Base-by-base conservation (phyloP, 1,140 invertebrate genomes). In the Scaptomyza hsui region DNA sequence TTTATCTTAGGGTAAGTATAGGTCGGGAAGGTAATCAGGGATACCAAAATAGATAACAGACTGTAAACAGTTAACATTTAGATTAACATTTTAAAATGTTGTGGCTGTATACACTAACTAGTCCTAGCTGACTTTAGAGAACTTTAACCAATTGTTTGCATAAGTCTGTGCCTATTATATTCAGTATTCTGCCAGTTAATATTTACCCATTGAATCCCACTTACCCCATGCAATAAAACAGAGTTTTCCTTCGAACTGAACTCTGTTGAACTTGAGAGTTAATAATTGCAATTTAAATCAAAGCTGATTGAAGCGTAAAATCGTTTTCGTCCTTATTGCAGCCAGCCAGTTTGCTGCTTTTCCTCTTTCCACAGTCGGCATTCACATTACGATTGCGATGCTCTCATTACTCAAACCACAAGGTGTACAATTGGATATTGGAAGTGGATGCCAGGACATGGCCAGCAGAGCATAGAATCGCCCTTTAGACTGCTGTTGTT, bases 251-350 rank as follows among this genome's bases (percentile, higher is more conserved):
- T 16, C n/a, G 0, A 15, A 5, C 26, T 15, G 37, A 15, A 56
- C 24, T 42, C 57, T 21, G 49, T 59, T 48, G 62, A 53, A 69
- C 62, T 72, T 67, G 72, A 42, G 56, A 65, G 82, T 88, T 88
- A 89, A 88, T 88, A 89, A 88, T 89, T 89, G 83, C 75, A 88
- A 88, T 88, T 88, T 89, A 89, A 88, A 88, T 88, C 82, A 88
- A 72, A 88, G 70, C 82, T 88, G 78, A 88, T 89, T 89, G 82
- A 88, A 88, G 83, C 78, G 82, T 76, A 89, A 88, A 88, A 88
- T 88, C 68, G 82, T 78, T 88, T 83, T 72, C 24, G 32, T 49
- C 81, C 64, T 68, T 69, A n/a, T 68, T 72, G 64, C 32, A 45
- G 19, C 0, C 44, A 42, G 61, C n/a, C n/a, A n/a, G 24, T 1